Evolutionary conservation across 64 coral and sea anemone species (phyloP).

Genomic region (Porites australiensis): DNA sequence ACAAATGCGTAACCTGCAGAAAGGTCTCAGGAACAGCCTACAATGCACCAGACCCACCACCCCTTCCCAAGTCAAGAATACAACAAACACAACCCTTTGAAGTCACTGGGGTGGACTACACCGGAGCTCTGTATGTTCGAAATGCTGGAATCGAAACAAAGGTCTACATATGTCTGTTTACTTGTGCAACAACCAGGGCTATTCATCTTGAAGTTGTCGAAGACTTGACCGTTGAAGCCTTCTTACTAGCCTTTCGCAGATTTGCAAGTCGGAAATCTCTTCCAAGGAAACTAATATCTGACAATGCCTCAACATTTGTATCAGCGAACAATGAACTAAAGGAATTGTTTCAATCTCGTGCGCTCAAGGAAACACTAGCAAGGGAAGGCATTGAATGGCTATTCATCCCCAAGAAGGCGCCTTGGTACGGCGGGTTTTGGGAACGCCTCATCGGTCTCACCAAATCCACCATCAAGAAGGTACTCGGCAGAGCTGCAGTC

Average conservation of each 20-base stretch:
- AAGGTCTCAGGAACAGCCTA: slow-evolving; percentile 18
- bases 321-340: slow-evolving; percentile 54
- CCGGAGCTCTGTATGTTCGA: not conserved
- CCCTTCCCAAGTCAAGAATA: slow-evolving; percentile 38
- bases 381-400: slow-evolving; percentile 41
- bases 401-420: slow-evolving; percentile 67
- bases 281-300: slow-evolving; percentile 39
- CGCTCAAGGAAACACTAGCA: slow-evolving; percentile 39
- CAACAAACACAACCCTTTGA: slow-evolving; percentile 31
- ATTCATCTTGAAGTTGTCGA: slow-evolving; percentile 53
- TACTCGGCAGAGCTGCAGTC: slow-evolving; percentile 58
- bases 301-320: slow-evolving; percentile 53
- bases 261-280: slow-evolving; percentile 53
- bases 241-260: slow-evolving; percentile 48
- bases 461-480: slow-evolving; percentile 43
- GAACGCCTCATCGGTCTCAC: slow-evolving; percentile 63
- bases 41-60: slow-evolving; percentile 41
- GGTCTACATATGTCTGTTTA: slow-evolving; percentile 46
- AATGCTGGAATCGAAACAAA: not conserved
- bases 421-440: slow-evolving; percentile 66
- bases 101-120: slow-evolving; percentile 54
- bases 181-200: slow-evolving; percentile 38
- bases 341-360: slow-evolving; percentile 27
- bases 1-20: slow-evolving; percentile 20
- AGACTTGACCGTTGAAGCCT: slow-evolving; percentile 40